A percentile compares a stretch with the other conserved stretches of the same genome.
phyloP scores from a whole-genome alignment of 2,797 vertebrate species.

The Lagocephalus sceleratus region DNA sequence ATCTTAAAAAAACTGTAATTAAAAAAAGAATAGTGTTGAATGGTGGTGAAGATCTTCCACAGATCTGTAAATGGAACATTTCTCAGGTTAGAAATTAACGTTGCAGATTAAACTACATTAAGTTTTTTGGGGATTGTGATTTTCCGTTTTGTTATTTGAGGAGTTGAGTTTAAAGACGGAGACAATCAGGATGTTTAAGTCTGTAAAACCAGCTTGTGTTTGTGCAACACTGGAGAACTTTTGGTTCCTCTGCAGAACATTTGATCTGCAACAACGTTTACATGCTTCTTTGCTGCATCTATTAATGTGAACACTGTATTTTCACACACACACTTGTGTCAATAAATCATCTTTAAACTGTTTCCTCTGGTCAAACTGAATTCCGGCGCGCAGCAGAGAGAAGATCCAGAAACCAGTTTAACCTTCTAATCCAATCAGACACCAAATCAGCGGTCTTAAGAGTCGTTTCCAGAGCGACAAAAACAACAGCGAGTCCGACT shows the following conservation, averaged over 20 bases:
- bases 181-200: not conserved
- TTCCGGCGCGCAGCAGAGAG: no score
- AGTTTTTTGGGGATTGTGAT: no score
- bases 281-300: slow-evolving; percentile 58
- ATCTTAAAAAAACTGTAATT: no score
- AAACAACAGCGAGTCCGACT: not conserved
- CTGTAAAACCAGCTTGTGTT: no score
- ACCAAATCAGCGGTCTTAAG: not conserved
- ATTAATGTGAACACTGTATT: slow-evolving; percentile 43
- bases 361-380: not conserved
- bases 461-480: not conserved
- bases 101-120: no score
- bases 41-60: no score
- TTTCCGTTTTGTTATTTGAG: not conserved
- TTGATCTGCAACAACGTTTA: slow-evolving; percentile 45
- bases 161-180: not conserved
- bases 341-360: slow-evolving; percentile 49
- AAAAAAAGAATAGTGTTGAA: no score
- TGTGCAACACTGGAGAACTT: no score
- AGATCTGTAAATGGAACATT: no score
- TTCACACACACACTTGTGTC: slow-evolving; percentile 64
- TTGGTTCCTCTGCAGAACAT: not conserved
- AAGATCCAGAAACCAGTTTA: not conserved
- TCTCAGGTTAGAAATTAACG: no score
- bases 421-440: slow-evolving; percentile 20